Evolutionary conservation across 2,797 vertebrate species (phyloP), one percentile per base, ranked within the genome.

Genomic region (Lagodon rhomboides): DNA sequence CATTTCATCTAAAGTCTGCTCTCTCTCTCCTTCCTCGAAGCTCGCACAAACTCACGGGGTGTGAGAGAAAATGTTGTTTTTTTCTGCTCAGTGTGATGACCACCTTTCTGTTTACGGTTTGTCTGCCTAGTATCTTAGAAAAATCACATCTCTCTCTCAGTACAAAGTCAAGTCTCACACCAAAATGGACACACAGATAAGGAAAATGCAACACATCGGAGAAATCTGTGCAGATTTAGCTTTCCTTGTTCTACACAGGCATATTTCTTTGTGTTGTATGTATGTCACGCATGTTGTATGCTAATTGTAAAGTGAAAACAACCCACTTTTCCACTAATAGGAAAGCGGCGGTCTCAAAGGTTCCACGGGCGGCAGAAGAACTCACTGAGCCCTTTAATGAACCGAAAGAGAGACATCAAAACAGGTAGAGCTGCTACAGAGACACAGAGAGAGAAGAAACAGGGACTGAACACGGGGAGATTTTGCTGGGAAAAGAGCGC

Each of bases 1-100:
- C 79, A 70, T 89, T 84, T 82, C 65, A 79, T 85, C 73, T 55
- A 41, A 83, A 71, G 58, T 25, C 67, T 15, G 60, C 79, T 55
- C 54, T 61, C 38, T 58, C 38, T 38, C 55, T 17, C 41, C 63
- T 70, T 67, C 43, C 80, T 80, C 73, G n/a, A 3, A 72, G 68
- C 63, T 61, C 44, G 27, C 3, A 72, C 23, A 20, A 82, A 70
- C 41, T 70, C 65, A 23, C 27, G 59, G 16, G 4, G 65, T 5
- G 46, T 2, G 0, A 64, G 5, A 16, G 49, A 25, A 84, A 81
- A 85, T 63, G 1, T 67, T 60, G 62, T 56, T 44, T 77, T 80
- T 54, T 58, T 64, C 30, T 5, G 15, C 59, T 66, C 55, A 3
- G 46, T 3, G 12, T 43, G 30, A 44, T 3, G 22, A 1, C 50